Evolutionary conservation across 2,888 invertebrate species (phyloP).

Genomic region (Corythucha ciliata): DNA sequence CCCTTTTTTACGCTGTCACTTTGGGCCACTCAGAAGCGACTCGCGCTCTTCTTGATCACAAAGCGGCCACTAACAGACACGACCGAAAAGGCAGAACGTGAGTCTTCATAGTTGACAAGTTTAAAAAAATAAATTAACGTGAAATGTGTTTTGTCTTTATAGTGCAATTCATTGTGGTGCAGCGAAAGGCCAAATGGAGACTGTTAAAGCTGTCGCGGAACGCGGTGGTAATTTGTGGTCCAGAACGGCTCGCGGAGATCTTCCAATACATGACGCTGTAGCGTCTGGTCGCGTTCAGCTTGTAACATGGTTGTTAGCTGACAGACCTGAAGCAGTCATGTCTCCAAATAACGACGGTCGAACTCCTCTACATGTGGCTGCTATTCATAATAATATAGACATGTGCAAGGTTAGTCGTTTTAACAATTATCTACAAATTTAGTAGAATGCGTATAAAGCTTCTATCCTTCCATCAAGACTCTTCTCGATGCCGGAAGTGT

Average conservation of each 20-base stretch:
- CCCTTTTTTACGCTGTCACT: constrained; percentile 93
- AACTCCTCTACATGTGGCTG: constrained; percentile 87
- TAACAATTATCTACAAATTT: neutral
- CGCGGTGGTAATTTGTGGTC: constrained; percentile 85
- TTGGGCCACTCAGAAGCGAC: constrained; percentile 92
- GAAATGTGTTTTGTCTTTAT: constrained; percentile 30
- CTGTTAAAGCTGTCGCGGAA: constrained; percentile 62
- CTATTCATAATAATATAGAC: constrained; percentile 85
- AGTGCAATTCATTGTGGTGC: constrained; percentile 89
- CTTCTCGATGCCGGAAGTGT: constrained; percentile 75
- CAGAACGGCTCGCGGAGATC: constrained; percentile 85
- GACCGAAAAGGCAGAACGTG: constrained; percentile 83
- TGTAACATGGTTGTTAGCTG: constrained; percentile 77
- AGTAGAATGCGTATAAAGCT: neutral
- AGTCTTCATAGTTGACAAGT: constrained; percentile 34
- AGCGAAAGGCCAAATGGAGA: constrained; percentile 88
- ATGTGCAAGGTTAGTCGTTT: constrained; percentile 60
- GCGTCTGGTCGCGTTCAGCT: constrained; percentile 81
- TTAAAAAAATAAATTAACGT: neutral
- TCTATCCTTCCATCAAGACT: constrained; percentile 44
- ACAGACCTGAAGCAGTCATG: constrained; percentile 73
- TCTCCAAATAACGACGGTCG: constrained; percentile 88
- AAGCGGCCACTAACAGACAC: constrained; percentile 84
- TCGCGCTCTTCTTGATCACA: constrained; percentile 73
- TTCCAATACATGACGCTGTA: constrained; percentile 93